phyloP scores from a whole-genome alignment of 2,888 invertebrate species.

The Anaspis maculata region DNA sequence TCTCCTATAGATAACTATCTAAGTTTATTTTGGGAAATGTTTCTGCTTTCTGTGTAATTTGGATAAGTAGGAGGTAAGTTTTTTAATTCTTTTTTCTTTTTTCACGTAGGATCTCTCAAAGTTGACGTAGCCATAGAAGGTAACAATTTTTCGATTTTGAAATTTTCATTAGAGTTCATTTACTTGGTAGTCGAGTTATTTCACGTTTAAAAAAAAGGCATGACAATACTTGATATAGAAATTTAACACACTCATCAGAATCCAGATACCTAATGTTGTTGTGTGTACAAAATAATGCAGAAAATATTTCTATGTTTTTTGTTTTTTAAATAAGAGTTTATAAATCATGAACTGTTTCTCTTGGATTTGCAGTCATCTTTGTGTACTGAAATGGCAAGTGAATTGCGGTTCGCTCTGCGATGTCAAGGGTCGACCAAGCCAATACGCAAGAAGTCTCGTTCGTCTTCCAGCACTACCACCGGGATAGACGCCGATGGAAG shows the following conservation, averaged over 20 bases:
- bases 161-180: no score
- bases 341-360: conserved; percentile 11
- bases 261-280: no score
- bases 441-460: conserved; percentile 32
- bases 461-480: conserved; percentile 23
- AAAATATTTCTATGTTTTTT: conserved; percentile 1
- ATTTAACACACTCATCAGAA: no score
- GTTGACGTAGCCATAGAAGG: no score
- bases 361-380: conserved; percentile 52
- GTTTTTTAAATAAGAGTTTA: no score
- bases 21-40: conserved; percentile 45
- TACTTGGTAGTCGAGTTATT: no score
- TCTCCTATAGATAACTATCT: conserved; percentile 44
- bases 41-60: conserved; percentile 41
- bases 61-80: conserved; percentile 46
- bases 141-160: conserved; percentile 1
- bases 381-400: conserved; percentile 65
- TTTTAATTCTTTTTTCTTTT: conserved; percentile 3
- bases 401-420: conserved; percentile 60
- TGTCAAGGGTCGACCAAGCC: conserved; percentile 55
- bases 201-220: no score
- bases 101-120: no score
- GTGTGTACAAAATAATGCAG: background rate
- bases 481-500: conserved; percentile 34
- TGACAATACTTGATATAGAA: no score